Conservation (phyloP, 2,888 invertebrate genomes). For the Galeruca laticollis region DNA sequence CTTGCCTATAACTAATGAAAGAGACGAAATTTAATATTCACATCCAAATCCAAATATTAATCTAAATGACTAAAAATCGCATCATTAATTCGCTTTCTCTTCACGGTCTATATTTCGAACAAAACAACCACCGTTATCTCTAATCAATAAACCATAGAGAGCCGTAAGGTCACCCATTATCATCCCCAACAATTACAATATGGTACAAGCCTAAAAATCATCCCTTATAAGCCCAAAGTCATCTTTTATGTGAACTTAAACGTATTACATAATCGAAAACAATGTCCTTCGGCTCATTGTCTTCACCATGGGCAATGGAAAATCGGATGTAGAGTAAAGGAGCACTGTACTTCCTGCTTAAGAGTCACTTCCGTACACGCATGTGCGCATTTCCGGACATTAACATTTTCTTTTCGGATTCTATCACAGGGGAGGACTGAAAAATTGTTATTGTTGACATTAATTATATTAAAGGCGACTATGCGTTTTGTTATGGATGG, state of each 20-base stretch:
- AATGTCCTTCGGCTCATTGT: slow-evolving; percentile 41
- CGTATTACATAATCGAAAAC: slow-evolving; percentile 44
- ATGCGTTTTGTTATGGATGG: no score
- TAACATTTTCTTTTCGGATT: slow-evolving; percentile 53
- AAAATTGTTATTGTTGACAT: not conserved
- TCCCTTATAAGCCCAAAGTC: slow-evolving; percentile 50
- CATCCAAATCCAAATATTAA: no score
- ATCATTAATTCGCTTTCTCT: not conserved
- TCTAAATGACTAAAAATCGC: no score
- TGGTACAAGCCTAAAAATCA: slow-evolving; percentile 50
- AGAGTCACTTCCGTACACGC: slow-evolving; percentile 51
- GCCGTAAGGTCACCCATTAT: slow-evolving; percentile 30
- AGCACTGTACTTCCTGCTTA: slow-evolving; percentile 51
- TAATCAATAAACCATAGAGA: slow-evolving; percentile 10
- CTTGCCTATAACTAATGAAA: no score
- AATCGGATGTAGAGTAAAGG: slow-evolving; percentile 42
- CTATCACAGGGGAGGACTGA: not conserved
- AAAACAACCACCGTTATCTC: slow-evolving; percentile 12
- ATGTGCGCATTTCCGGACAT: slow-evolving; percentile 61
- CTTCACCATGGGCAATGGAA: slow-evolving; percentile 38
- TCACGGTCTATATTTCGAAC: slow-evolving; percentile 1
- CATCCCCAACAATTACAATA: slow-evolving; percentile 51
- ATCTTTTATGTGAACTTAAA: slow-evolving; percentile 50
- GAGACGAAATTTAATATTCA: no score
- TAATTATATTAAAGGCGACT: no score